Evolutionary conservation across 1,140 invertebrate genomes (phyloP).

Genomic region (Drosophila prosaltans): DNA sequence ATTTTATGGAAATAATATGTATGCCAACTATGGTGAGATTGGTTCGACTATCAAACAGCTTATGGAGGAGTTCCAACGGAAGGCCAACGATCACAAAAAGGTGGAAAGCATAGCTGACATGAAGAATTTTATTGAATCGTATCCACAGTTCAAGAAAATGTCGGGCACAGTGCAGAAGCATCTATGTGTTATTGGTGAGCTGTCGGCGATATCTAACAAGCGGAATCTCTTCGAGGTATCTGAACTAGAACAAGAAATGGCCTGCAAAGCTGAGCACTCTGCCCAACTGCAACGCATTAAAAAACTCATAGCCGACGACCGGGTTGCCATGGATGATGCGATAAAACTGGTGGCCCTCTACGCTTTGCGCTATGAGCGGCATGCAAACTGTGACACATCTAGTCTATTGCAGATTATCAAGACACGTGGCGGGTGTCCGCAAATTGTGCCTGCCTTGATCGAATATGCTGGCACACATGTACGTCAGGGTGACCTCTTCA

Average conservation of each 20-base stretch:
- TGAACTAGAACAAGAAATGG: conserved; percentile 98
- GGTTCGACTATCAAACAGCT: conserved; percentile 98
- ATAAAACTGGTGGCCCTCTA: conserved; percentile 96
- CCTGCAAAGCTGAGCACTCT: conserved; percentile 96
- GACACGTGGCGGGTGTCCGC: conserved; percentile 85
- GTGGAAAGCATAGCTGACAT: conserved; percentile 99
- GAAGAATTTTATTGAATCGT: conserved; percentile 99
- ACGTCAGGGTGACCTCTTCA: conserved; percentile 92
- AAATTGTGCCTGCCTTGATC: conserved; percentile 89
- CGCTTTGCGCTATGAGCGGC: conserved; percentile 95
- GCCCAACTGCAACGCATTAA: conserved; percentile 92
- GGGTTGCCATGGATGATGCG: conserved; percentile 91
- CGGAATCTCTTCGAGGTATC: conserved; percentile 95
- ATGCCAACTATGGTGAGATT: conserved; percentile 99
- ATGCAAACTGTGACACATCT: conserved; percentile 93
- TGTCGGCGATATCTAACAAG: conserved; percentile 92
- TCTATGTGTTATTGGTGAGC: conserved; percentile 96
- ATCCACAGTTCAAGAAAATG: conserved; percentile 99
- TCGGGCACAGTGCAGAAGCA: conserved; percentile 99
- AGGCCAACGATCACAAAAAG: conserved; percentile 97
- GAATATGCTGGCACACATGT: conserved; percentile 92
- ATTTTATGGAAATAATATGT: conserved; percentile 98
- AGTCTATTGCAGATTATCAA: conserved; percentile 89
- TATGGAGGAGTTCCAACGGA: conserved; percentile 99
- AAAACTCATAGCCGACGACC: conserved; percentile 87